Evolutionary conservation across 2,113 vertebrate species (phyloP).

Genomic region (Australoheros scitulus): DNA sequence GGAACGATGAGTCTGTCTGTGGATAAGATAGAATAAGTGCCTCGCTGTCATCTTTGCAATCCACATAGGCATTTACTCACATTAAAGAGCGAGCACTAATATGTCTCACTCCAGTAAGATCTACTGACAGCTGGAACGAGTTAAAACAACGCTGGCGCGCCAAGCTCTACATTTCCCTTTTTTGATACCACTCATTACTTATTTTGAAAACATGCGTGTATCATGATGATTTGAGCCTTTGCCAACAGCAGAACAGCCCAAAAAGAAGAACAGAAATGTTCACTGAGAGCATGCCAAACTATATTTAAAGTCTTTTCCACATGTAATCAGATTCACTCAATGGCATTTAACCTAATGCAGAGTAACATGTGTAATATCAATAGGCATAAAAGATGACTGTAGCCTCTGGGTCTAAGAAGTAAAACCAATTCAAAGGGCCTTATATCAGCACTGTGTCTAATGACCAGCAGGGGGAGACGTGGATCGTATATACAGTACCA

Average conservation of each 20-base stretch:
- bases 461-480: not conserved
- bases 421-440: not conserved
- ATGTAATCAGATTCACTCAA: not conserved
- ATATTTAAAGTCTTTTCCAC: not conserved
- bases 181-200: not conserved
- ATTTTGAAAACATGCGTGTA: not conserved
- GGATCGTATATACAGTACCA: no score
- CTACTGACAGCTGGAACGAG: conserved; percentile 3
- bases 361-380: not conserved
- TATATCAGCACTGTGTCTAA: not conserved
- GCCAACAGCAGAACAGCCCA: not conserved
- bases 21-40: conserved; percentile 19
- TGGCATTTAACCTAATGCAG: not conserved
- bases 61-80: conserved; percentile 16
- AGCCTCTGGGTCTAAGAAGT: not conserved
- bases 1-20: conserved; percentile 32
- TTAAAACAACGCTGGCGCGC: not conserved
- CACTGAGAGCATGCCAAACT: not conserved
- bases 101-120: not conserved
- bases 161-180: not conserved
- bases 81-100: conserved; percentile 3
- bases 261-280: not conserved
- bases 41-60: conserved; percentile 30
- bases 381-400: not conserved
- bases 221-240: not conserved